A percentile compares a stretch with the other conserved stretches of the same genome.
Conservation (phyloP, 2,113 vertebrate genomes). For the Nematolebias whitei region DNA sequence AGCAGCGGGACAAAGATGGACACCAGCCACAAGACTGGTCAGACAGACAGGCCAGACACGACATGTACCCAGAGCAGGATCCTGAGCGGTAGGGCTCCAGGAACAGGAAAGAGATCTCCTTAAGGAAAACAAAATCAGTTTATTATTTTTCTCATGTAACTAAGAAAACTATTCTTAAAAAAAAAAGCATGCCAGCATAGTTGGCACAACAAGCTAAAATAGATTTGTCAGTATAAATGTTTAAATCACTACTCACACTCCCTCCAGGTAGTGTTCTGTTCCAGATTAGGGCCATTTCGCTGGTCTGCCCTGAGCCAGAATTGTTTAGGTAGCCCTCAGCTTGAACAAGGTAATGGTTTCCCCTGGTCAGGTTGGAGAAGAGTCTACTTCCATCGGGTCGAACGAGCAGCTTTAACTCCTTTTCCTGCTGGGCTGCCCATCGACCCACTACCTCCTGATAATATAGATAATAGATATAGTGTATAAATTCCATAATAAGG, state of each 20-base stretch:
- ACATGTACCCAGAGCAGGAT: slow-evolving; percentile 82
- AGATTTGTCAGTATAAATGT: not conserved
- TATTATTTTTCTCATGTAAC: not conserved
- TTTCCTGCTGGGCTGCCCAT: slow-evolving; percentile 90
- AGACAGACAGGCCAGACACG: slow-evolving; percentile 88
- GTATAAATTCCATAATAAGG: too few relatives aligned
- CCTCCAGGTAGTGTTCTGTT: slow-evolving; percentile 87
- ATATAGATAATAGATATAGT: not conserved
- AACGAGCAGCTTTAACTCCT: slow-evolving; percentile 82
- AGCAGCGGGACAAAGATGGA: slow-evolving; percentile 78
- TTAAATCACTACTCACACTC: slow-evolving; percentile 80
- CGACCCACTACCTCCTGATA: slow-evolving; percentile 85
- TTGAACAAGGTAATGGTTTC: slow-evolving; percentile 88
- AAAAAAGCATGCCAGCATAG: too few relatives aligned
- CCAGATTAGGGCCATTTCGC: slow-evolving; percentile 90
- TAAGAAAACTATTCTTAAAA: not conserved
- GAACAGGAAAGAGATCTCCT: slow-evolving; percentile 94
- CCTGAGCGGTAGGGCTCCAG: slow-evolving; percentile 88
- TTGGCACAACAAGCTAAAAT: too few relatives aligned
- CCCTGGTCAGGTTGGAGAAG: slow-evolving; percentile 85
- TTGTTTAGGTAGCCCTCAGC: slow-evolving; percentile 89
- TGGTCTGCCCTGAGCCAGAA: slow-evolving; percentile 87
- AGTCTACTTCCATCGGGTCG: slow-evolving; percentile 83
- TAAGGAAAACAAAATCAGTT: not conserved
- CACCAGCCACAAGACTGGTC: slow-evolving; percentile 95